These are phyloP conservation scores for Anhinga rufa DNA, from an alignment of 2,113 vertebrate genomes.

Conservation along the genomic window DNA sequence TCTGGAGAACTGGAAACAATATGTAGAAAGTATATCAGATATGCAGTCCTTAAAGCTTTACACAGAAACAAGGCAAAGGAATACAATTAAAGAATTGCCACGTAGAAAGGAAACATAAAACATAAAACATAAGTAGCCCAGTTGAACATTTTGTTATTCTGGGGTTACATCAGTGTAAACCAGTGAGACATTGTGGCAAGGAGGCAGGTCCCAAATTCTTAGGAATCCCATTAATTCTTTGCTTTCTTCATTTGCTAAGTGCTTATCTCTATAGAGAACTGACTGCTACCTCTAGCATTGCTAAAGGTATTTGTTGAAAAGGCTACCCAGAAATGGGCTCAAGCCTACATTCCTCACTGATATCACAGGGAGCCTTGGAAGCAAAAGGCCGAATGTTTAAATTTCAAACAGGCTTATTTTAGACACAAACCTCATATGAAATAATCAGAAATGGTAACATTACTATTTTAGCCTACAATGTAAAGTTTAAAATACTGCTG, in stretches of 20 bases:
- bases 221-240: slow-evolving; percentile 15
- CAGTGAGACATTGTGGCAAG: neutral
- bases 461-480: neutral
- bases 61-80: neutral
- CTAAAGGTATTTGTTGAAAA: slow-evolving; percentile 36
- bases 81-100: neutral
- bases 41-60: neutral
- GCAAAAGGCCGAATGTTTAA: neutral
- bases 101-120: neutral
- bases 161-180: neutral
- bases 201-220: slow-evolving; percentile 5
- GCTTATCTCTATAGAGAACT: slow-evolving; percentile 8
- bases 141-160: neutral
- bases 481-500: neutral
- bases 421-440: neutral
- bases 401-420: neutral
- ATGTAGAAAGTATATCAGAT: neutral
- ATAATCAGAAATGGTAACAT: neutral
- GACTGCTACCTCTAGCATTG: neutral
- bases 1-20: neutral
- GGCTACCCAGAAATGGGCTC: neutral
- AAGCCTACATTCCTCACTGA: slow-evolving; percentile 6
- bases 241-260: slow-evolving; percentile 4
- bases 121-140: neutral
- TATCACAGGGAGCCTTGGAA: neutral